Conservation (phyloP, 2,888 invertebrate species). For the Diabrotica balteata region DNA sequence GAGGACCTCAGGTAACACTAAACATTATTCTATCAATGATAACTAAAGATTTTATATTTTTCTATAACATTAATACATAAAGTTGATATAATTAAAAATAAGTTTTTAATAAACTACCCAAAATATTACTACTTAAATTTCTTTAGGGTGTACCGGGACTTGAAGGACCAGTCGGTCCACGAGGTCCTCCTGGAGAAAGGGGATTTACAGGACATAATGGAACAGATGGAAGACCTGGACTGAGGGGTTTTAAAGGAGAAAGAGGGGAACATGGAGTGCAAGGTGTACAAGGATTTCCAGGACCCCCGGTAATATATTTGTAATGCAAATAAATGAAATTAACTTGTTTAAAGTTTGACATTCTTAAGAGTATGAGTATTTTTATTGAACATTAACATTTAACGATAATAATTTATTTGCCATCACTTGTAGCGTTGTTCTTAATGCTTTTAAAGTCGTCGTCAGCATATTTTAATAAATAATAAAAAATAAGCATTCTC, state of each 20-base stretch:
- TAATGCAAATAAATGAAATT: too few relatives aligned
- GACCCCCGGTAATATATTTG: constrained; percentile 27
- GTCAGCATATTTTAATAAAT: too few relatives aligned
- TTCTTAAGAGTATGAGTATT: too few relatives aligned
- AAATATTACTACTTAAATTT: background rate
- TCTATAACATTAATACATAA: background rate
- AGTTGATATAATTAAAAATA: too few relatives aligned
- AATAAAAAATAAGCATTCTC: too few relatives aligned
- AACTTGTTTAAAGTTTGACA: too few relatives aligned
- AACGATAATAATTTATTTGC: too few relatives aligned
- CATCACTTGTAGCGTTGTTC: too few relatives aligned
- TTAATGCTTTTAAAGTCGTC: too few relatives aligned
- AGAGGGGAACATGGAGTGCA: constrained; percentile 53
- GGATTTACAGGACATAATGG: constrained; percentile 28
- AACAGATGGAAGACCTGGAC: constrained; percentile 22
- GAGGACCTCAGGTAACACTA: constrained; percentile 14
- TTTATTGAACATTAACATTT: too few relatives aligned
- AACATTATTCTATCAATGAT: background rate
- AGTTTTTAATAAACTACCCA: too few relatives aligned
- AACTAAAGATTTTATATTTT: background rate
- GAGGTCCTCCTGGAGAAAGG: constrained; percentile 49
- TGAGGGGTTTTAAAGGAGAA: constrained; percentile 34
- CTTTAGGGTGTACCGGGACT: constrained; percentile 41
- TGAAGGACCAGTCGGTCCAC: constrained; percentile 49
- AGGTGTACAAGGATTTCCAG: constrained; percentile 33